Evolutionary conservation across 2,888 invertebrate genomes (phyloP).

Genomic region (Oscheius sp.): DNA sequence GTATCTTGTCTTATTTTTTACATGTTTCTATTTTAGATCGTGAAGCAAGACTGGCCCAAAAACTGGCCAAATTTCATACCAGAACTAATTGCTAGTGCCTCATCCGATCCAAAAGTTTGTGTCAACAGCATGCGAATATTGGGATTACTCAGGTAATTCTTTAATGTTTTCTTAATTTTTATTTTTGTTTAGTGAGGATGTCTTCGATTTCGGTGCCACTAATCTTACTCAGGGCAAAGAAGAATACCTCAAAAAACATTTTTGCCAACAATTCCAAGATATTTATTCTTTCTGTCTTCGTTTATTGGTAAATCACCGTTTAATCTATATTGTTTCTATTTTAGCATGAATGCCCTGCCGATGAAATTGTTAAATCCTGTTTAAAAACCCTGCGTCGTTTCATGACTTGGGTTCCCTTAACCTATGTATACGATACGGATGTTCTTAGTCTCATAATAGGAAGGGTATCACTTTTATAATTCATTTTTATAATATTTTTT

Average conservation of each 20-base stretch:
- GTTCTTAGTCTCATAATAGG: constrained; percentile 91
- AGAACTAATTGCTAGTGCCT: constrained; percentile 98
- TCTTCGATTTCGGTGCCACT: constrained; percentile 97
- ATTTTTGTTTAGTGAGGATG: constrained; percentile 82
- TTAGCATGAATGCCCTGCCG: constrained; percentile 93
- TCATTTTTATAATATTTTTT: constrained; percentile 47
- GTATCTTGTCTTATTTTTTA: constrained; percentile 70
- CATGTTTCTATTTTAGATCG: constrained; percentile 76
- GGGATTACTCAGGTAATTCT: constrained; percentile 81
- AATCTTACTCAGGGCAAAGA: constrained; percentile 99
- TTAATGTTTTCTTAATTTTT: neutral
- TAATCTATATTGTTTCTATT: neutral
- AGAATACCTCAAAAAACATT: constrained; percentile 97
- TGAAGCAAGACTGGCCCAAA: constrained; percentile 99
- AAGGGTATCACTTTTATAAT: constrained; percentile 72
- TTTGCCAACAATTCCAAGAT: constrained; percentile 98
- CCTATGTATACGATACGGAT: constrained; percentile 99
- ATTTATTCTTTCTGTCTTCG: constrained; percentile 97
- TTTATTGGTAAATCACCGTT: constrained; percentile 79
- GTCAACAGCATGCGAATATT: constrained; percentile 99
- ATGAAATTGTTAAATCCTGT: constrained; percentile 91
- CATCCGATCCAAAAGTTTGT: constrained; percentile 97
- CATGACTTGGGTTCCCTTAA: constrained; percentile 99
- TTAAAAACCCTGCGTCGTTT: constrained; percentile 94
- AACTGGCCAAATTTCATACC: constrained; percentile 99